Base-by-base conservation (phyloP, 2,888 invertebrate genomes). In the Nezara viridula region DNA sequence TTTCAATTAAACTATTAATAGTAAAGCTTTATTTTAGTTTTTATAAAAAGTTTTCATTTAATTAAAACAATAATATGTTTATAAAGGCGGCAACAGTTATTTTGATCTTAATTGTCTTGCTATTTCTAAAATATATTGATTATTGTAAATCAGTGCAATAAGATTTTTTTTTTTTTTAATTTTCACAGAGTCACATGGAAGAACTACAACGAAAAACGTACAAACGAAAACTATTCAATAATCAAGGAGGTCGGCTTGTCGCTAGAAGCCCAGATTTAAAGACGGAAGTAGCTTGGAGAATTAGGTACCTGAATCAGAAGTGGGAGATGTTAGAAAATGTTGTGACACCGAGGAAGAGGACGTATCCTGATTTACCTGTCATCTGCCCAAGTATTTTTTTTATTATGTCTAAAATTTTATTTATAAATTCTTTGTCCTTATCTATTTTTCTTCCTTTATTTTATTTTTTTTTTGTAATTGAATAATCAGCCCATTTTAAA, bases 291-390 rank as follows among this genome's bases (percentile, higher is more conserved):
- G 94, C 94, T 88, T 95, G 96, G 95, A 94, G 96, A 91, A 95
- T 96, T 91, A 95, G 95, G 92, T 95, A 96, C 92, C 94, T 97
- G 91, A 96, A 96, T 92, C 94, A 95, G 90, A 96, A 96, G 93
- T 97, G 97, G 97, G 96, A 96, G 92, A 94, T 95, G 88, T 94
- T 97, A 90, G 95, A 96, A 91, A 94, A 95, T 92, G 94, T 90
- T 19, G 90, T 89, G 24, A 90, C 91, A 27, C 91, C 91, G n/a
- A 86, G 91, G 40, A 91, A 90, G 88, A 89, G 90, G 66, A 88
- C 90, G 24, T 90, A 90, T 66, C 86, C 90, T 24, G 90, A 90
- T 85, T 49, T 81, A 49, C 88, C 89, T 32, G 90, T 90, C 66
- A 89, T 90, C 66, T 90, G 90, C 77, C 90, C 90, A 89, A 89